phyloP scores from a whole-genome alignment of 1,140 invertebrate species.

The Camponotus pennsylvanicus region DNA sequence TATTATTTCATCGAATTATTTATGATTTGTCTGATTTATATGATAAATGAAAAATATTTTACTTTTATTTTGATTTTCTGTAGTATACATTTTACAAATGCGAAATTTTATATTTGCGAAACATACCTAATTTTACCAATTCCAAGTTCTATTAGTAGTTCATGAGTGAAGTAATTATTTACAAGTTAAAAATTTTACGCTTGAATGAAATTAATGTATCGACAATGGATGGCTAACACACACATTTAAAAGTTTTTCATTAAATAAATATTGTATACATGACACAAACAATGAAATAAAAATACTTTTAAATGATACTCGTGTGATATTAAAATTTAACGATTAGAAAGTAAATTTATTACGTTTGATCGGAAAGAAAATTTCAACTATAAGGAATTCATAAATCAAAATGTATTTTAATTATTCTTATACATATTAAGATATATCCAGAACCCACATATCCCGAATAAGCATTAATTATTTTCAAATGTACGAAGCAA shows the following conservation, averaged over 20 bases:
- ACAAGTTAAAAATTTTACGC: neutral
- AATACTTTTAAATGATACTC: neutral
- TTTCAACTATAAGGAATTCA: neutral
- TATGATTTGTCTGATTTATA: neutral
- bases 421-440: neutral
- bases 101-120: neutral
- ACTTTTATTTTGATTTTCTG: neutral
- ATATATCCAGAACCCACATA: neutral
- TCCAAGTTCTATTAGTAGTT: neutral
- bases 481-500: neutral
- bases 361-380: neutral
- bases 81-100: neutral
- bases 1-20: neutral
- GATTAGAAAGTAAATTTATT: neutral
- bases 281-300: too few species aligned
- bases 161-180: neutral
- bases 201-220: neutral
- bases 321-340: neutral
- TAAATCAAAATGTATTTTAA: neutral
- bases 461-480: too few species aligned
- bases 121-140: neutral
- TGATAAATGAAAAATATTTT: neutral
- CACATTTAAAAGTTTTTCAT: neutral
- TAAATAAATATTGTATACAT: neutral
- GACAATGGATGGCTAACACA: neutral